These are phyloP conservation scores for Chrysina gloriosa DNA, from an alignment of 2,888 invertebrate species.

Conservation along the genomic window DNA sequence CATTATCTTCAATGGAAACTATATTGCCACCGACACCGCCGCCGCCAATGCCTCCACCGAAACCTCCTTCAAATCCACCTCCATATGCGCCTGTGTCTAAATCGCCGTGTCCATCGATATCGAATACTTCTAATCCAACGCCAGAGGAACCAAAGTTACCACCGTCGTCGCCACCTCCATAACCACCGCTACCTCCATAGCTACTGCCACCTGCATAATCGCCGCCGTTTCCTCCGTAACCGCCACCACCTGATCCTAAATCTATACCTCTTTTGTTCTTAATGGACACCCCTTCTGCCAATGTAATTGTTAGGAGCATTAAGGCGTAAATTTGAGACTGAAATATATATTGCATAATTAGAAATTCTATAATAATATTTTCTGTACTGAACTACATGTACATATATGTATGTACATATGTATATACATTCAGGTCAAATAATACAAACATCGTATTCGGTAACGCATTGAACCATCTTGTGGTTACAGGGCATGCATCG, in stretches of 20 bases:
- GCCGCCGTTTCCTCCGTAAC: not conserved
- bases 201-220: not conserved
- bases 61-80: constrained; percentile 13
- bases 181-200: not conserved
- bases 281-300: not conserved
- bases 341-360: not conserved
- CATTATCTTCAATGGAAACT: constrained; percentile 39
- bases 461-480: no score
- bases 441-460: no score
- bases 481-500: no score
- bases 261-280: constrained; percentile 25
- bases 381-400: no score
- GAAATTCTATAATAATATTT: no score
- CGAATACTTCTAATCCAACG: not conserved
- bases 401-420: no score
- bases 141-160: constrained; percentile 6
- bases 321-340: not conserved
- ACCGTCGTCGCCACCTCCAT: constrained; percentile 1
- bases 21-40: constrained; percentile 40
- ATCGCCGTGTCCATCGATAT: constrained; percentile 9
- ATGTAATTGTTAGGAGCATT: not conserved
- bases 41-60: constrained; percentile 33
- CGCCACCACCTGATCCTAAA: constrained; percentile 20
- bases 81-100: no score
- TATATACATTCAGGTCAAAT: no score